Evolutionary conservation across 2,797 vertebrate genomes (phyloP).

Genomic region (Neostethus bicornis): DNA sequence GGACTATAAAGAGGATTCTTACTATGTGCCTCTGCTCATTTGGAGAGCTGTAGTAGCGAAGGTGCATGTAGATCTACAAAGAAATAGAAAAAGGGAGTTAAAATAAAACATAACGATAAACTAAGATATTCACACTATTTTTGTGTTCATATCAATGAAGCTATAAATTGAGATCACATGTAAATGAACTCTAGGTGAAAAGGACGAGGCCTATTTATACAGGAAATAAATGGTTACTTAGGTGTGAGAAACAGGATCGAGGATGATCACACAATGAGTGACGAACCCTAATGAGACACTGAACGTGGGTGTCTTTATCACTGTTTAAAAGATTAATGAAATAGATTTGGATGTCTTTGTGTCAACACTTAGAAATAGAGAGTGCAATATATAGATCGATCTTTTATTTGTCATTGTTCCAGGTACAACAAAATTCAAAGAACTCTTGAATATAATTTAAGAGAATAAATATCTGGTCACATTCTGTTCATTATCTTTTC

Average conservation of each 20-base stretch:
- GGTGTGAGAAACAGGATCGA: background rate
- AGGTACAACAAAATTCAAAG: too few relatives aligned
- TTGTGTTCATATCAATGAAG: background rate
- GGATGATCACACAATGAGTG: background rate
- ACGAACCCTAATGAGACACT: background rate
- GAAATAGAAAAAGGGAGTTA: background rate
- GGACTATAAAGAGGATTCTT: conserved; percentile 94
- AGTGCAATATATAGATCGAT: too few relatives aligned
- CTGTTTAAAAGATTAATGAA: background rate
- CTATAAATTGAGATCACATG: background rate
- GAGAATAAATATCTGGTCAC: too few relatives aligned
- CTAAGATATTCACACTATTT: background rate
- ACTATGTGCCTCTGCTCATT: conserved; percentile 95
- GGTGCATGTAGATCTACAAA: conserved; percentile 93
- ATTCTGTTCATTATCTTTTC: too few relatives aligned
- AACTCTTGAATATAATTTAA: too few relatives aligned
- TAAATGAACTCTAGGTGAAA: background rate
- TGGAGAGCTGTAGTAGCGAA: conserved; percentile 92
- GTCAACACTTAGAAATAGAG: background rate
- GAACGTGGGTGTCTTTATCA: background rate
- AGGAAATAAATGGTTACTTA: background rate
- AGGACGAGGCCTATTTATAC: background rate
- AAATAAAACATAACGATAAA: background rate
- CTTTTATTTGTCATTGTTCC: too few relatives aligned
- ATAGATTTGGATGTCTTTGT: background rate